Percentiles rank a stretch among this genome's conserved stretches.
phyloP scores from a whole-genome alignment of 2,888 invertebrate species.

The Melanophora roralis region DNA sequence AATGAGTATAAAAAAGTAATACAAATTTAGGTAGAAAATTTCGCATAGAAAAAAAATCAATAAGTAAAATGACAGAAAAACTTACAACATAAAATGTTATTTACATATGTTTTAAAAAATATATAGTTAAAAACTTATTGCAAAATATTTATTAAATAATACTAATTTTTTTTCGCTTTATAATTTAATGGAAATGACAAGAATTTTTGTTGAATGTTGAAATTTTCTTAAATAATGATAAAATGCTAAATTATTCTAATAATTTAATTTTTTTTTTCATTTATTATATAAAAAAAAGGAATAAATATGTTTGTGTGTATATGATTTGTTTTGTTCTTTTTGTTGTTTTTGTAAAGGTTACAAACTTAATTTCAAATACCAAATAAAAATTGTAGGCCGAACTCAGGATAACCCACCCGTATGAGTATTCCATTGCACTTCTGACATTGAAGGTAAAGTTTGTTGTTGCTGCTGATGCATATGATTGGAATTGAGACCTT shows the following conservation, averaged over 20 bases:
- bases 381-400: constrained; percentile 66
- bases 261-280: no score
- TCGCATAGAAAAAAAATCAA: no score
- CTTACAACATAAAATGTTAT: constrained; percentile 34
- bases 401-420: constrained; percentile 73
- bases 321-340: background rate
- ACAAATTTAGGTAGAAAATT: no score
- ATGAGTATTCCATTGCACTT: constrained; percentile 81
- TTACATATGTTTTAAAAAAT: constrained; percentile 13
- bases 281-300: no score
- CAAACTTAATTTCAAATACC: constrained; percentile 62
- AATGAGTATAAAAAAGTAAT: no score
- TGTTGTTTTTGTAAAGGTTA: constrained; percentile 51
- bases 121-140: constrained; percentile 11
- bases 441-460: constrained; percentile 79
- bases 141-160: constrained; percentile 32
- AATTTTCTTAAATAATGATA: background rate
- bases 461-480: constrained; percentile 67
- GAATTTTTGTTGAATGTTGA: constrained; percentile 30
- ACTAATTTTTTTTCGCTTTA: constrained; percentile 12
- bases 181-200: constrained; percentile 51
- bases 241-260: background rate
- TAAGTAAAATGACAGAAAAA: no score
- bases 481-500: constrained; percentile 67
- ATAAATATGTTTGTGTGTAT: no score